Conservation (phyloP, 2,113 vertebrate species). For the Leucoraja erinaceus region DNA sequence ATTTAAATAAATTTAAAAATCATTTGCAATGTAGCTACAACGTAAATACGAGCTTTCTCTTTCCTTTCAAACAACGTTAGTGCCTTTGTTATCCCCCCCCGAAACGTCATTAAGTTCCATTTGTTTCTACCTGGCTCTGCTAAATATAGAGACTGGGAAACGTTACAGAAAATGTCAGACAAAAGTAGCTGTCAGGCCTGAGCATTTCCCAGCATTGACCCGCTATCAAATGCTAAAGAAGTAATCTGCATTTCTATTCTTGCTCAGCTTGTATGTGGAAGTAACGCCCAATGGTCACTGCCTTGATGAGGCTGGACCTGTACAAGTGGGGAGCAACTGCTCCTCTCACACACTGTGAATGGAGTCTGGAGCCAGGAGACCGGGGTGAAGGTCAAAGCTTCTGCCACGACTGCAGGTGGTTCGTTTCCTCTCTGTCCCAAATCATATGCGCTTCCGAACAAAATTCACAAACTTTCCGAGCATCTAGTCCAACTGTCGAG, state of each 20-base stretch:
- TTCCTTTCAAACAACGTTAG: slow-evolving; percentile 44
- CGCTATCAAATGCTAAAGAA: slow-evolving; percentile 70
- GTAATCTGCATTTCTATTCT: slow-evolving; percentile 88
- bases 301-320: slow-evolving; percentile 57
- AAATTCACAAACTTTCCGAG: slow-evolving; percentile 45
- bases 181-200: slow-evolving; percentile 65
- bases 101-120: slow-evolving; percentile 13
- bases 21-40: background rate
- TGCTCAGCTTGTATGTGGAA: slow-evolving; percentile 79
- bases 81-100: slow-evolving; percentile 40
- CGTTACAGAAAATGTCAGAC: slow-evolving; percentile 56
- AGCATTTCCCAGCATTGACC: slow-evolving; percentile 77
- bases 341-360: slow-evolving; percentile 66
- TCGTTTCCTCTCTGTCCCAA: slow-evolving; percentile 60
- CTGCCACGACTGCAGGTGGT: slow-evolving; percentile 77
- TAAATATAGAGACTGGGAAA: slow-evolving; percentile 53
- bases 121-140: slow-evolving; percentile 53
- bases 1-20: background rate
- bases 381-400: slow-evolving; percentile 83
- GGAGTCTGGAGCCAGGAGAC: slow-evolving; percentile 60
- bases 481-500: slow-evolving; percentile 27
- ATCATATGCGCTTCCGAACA: slow-evolving; percentile 44
- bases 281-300: slow-evolving; percentile 72
- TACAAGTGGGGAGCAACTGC: slow-evolving; percentile 50
- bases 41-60: slow-evolving; percentile 12